Evolutionary conservation across 2,888 invertebrate genomes (phyloP).

Genomic region (Sympetrum striolatum): DNA sequence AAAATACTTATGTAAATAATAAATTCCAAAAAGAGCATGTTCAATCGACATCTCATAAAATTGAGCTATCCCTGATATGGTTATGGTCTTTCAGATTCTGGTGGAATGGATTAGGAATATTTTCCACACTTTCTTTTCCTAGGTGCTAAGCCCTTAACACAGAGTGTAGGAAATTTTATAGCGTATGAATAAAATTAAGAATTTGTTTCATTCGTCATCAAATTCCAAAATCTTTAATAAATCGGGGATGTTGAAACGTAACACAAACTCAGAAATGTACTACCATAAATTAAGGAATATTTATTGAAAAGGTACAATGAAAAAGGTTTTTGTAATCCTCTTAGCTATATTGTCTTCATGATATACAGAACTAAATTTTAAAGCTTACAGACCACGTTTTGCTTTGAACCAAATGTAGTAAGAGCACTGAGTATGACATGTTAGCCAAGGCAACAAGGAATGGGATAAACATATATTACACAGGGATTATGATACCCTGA

Average conservation of each 20-base stretch:
- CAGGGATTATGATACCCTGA: not conserved
- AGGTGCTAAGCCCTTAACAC: no score
- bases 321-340: slow-evolving; percentile 41
- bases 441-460: slow-evolving; percentile 22
- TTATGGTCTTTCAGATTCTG: no score
- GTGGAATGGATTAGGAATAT: no score
- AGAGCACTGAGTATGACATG: slow-evolving; percentile 46
- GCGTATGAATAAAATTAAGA: no score
- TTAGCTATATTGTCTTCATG: slow-evolving; percentile 45
- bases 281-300: slow-evolving; percentile 9
- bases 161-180: no score
- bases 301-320: slow-evolving; percentile 36
- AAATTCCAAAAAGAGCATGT: no score
- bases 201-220: not conserved
- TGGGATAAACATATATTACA: slow-evolving; percentile 27
- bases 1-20: no score
- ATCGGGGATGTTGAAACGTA: not conserved
- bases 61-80: no score
- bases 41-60: no score
- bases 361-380: slow-evolving; percentile 45
- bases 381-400: slow-evolving; percentile 45
- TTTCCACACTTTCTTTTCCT: no score
- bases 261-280: not conserved
- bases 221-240: not conserved
- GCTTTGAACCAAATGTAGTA: slow-evolving; percentile 40